Percentiles rank a stretch among this genome's conserved stretches.
These are phyloP conservation scores for Polyodon spathula DNA, from an alignment of 2,113 vertebrate species.

Conservation along the genomic window DNA sequence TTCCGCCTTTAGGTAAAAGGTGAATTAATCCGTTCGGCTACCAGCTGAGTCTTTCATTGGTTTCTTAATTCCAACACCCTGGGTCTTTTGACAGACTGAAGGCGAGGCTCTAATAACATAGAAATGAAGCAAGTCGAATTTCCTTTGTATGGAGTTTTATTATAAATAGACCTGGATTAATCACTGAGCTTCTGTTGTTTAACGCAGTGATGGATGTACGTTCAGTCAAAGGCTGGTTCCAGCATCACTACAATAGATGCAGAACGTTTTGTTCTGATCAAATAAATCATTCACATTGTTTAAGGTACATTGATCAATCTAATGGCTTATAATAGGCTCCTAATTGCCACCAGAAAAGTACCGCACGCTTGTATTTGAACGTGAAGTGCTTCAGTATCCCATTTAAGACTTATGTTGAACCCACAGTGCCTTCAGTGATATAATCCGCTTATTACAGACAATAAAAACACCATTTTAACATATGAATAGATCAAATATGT, in stretches of 20 bases:
- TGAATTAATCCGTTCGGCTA: conserved; percentile 59
- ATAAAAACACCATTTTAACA: no score
- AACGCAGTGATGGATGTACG: conserved; percentile 62
- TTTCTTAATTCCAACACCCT: conserved; percentile 39
- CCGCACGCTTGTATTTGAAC: conserved; percentile 58
- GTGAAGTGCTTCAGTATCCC: conserved; percentile 43
- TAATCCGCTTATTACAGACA: no score
- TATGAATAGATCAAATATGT: no score
- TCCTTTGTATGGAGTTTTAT: conserved; percentile 58
- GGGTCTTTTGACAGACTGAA: conserved; percentile 46
- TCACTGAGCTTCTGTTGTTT: conserved; percentile 68
- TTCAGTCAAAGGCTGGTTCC: conserved; percentile 44
- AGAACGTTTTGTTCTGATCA: conserved; percentile 69
- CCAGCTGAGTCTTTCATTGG: conserved; percentile 28
- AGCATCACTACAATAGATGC: conserved; percentile 61
- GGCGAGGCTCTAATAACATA: conserved; percentile 50
- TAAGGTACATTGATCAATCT: conserved; percentile 98
- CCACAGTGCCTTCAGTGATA: no score
- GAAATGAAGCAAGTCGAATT: conserved; percentile 47
- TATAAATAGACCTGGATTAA: conserved; percentile 69
- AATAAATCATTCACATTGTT: conserved; percentile 96
- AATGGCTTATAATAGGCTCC: conserved; percentile 95
- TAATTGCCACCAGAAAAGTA: conserved; percentile 85
- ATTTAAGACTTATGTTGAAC: no score
- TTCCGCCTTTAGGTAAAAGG: conserved; percentile 51